These are phyloP conservation scores for Polia nebulosa DNA, from an alignment of 2,888 invertebrate genomes.

Conservation along the genomic window DNA sequence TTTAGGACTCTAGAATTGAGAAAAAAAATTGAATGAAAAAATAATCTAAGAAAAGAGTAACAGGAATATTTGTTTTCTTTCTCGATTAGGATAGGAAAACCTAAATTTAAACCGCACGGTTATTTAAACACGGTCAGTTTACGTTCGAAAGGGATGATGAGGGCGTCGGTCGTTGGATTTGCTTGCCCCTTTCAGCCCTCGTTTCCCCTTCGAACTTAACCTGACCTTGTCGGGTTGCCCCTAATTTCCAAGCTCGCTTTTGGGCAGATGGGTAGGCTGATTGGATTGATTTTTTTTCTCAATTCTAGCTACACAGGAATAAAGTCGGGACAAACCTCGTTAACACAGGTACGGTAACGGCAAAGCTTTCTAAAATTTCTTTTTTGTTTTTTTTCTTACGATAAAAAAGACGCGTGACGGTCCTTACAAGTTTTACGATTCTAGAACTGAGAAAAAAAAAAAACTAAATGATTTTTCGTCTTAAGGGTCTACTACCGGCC, in stretches of 20 bases:
- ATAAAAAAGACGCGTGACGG: slow-evolving; percentile 67
- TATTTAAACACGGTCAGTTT: not conserved
- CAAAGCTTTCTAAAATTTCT: slow-evolving; percentile 78
- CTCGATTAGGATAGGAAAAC: not conserved
- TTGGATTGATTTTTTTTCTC: slow-evolving; percentile 69
- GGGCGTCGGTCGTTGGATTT: not conserved
- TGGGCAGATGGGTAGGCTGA: not conserved
- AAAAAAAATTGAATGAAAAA: slow-evolving; percentile 67
- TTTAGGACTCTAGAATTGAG: slow-evolving; percentile 85
- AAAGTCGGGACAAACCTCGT: slow-evolving; percentile 78
- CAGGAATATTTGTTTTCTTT: not conserved
- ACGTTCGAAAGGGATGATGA: not conserved
- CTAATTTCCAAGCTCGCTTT: not conserved
- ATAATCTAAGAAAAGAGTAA: not conserved
- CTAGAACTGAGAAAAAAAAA: slow-evolving; percentile 87
- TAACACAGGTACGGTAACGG: slow-evolving; percentile 75
- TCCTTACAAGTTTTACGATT: slow-evolving; percentile 74
- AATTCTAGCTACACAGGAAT: slow-evolving; percentile 77
- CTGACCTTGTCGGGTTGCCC: not conserved
- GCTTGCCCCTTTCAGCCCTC: too few species aligned
- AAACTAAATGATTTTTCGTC: slow-evolving; percentile 24
- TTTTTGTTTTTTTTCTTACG: slow-evolving; percentile 72
- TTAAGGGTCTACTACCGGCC: too few species aligned
- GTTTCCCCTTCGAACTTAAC: not conserved
- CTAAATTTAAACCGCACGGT: not conserved